These are phyloP conservation scores for Helarctos malayanus DNA, from an alignment of 2,797 vertebrate species.

Conservation along the genomic window DNA sequence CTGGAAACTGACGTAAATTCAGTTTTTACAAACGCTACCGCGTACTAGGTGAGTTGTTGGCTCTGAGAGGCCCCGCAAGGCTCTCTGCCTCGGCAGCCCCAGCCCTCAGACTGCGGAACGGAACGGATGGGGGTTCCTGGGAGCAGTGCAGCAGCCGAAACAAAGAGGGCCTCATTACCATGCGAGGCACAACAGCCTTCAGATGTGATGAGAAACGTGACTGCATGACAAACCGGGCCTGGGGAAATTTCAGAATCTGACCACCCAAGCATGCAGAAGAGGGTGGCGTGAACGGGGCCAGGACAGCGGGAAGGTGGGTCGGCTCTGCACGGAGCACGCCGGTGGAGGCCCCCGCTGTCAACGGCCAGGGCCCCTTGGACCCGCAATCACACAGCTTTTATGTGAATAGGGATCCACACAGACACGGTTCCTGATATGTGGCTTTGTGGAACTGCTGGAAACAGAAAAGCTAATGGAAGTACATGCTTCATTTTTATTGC, in stretches of 20 bases:
- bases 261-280: slow-evolving; percentile 91
- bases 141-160: slow-evolving; percentile 89
- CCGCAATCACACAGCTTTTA: slow-evolving; percentile 41
- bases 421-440: slow-evolving; percentile 61
- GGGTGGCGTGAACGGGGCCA: slow-evolving; percentile 83
- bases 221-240: slow-evolving; percentile 89
- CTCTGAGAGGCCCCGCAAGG: slow-evolving; percentile 79
- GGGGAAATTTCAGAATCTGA: slow-evolving; percentile 93
- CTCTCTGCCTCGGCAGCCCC: slow-evolving; percentile 81
- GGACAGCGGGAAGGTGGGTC: slow-evolving; percentile 64
- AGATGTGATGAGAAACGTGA: slow-evolving; percentile 93
- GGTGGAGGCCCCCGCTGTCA: slow-evolving; percentile 69
- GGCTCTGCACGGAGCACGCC: slow-evolving; percentile 79
- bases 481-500: slow-evolving; percentile 73
- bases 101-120: slow-evolving; percentile 82
- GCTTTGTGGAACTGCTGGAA: slow-evolving; percentile 75
- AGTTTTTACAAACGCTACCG: slow-evolving; percentile 2
- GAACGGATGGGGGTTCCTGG: slow-evolving; percentile 86
- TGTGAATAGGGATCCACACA: slow-evolving; percentile 77
- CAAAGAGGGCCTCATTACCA: slow-evolving; percentile 94
- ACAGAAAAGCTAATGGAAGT: slow-evolving; percentile 79
- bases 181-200: slow-evolving; percentile 93
- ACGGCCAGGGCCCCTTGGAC: neutral
- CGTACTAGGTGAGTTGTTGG: slow-evolving; percentile 82
- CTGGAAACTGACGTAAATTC: slow-evolving; percentile 84